phyloP scores from a whole-genome alignment of 30 jellyfish, hydroid and myxozoan genomes.

The Nemopilema nomurai region DNA sequence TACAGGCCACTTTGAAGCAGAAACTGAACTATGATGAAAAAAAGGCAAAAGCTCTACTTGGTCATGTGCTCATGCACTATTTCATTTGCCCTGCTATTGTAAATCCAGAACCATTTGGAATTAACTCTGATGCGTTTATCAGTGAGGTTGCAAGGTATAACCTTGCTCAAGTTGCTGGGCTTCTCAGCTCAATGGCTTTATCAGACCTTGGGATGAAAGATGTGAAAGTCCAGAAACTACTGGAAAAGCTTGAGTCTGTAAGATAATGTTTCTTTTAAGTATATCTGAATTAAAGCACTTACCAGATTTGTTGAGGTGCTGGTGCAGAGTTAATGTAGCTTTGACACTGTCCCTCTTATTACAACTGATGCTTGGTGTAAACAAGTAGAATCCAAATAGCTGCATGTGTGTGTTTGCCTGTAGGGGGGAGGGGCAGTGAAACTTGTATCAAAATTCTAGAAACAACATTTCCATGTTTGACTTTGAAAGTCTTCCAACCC shows the following conservation, averaged over 20 bases:
- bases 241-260: conserved; percentile 86
- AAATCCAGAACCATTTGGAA: conserved; percentile 97
- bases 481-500: too few relatives aligned
- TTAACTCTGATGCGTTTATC: conserved; percentile 91
- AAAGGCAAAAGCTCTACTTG: conserved; percentile 82
- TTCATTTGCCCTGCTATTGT: conserved; percentile 94
- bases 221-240: conserved; percentile 55
- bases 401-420: too few relatives aligned
- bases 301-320: too few relatives aligned
- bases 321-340: too few relatives aligned
- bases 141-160: conserved; percentile 93
- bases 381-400: too few relatives aligned
- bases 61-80: conserved; percentile 78
- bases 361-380: too few relatives aligned
- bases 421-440: too few relatives aligned
- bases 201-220: conserved; percentile 92
- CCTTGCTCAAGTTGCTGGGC: conserved; percentile 86
- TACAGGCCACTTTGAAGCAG: conserved; percentile 26
- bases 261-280: background rate
- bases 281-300: background rate
- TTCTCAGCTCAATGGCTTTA: conserved; percentile 84
- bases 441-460: too few relatives aligned
- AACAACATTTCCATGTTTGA: too few relatives aligned
- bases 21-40: conserved; percentile 60
- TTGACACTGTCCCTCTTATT: too few relatives aligned